Base-by-base conservation (phyloP, 35 echinoderm and acorn worm species). In the Diadema setosum region DNA sequence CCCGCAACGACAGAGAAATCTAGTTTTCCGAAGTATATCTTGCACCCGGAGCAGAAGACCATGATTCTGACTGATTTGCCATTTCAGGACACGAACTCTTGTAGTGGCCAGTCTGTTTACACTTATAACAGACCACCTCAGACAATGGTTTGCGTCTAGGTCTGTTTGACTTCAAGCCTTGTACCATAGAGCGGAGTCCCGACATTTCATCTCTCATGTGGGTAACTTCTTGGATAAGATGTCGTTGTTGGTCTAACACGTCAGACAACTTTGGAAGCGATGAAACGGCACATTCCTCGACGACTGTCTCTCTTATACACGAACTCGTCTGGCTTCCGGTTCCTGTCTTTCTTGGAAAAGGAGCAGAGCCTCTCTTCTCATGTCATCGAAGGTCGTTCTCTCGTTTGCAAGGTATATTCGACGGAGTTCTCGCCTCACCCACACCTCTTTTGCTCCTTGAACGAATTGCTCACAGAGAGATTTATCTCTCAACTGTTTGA, bases 1-100 rank as follows among this genome's bases (percentile, higher is more conserved):
- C 70, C 86, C 44, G 35, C 73, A 20, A 81, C 86, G 81, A 73
- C 42, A 41, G 86, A 88, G 86, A 42, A 42, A 36, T 26, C 70
- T 88, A 88, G 86, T 57, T 88, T 81, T 73, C 70, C 70, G 4
- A 3, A 39, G 0, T 21, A 21, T 88, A 33, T 17, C 2, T 3
- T 0, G 11, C 2, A 55, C 40, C 0, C 52, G 31, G 31, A 42
- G 37, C 8, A 45, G 43, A 4, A 33, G n/a, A n/a, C n/a, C n/a
- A n/a, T n/a, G n/a, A n/a, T n/a, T n/a, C n/a, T n/a, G n/a, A n/a
- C n/a, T n/a, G n/a, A n/a, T n/a, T n/a, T n/a, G n/a, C n/a, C n/a
- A 15, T 58, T 1, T 50, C 18, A 12, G 5, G 44, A 4, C 43
- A 48, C 1, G 21, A 17, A 5, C 11, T 83, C 49, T 18, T 46